Conservation (phyloP, 2,888 invertebrate species). For the Pseudeuparius sepicola region DNA sequence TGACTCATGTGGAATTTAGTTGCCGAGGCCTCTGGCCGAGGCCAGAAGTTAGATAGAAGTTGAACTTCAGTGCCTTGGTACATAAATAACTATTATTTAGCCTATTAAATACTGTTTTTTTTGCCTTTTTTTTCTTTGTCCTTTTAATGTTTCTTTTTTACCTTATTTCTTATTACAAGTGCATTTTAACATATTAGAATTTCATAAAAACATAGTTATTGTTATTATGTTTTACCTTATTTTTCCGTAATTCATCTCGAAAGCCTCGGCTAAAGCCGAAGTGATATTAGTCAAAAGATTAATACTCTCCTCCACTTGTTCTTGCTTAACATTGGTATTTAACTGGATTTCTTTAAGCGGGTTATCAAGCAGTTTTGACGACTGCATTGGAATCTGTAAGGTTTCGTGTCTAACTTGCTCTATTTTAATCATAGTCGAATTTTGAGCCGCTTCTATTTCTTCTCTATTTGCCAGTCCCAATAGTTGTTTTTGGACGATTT, state of each 20-base stretch:
- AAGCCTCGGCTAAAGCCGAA: conserved; percentile 47
- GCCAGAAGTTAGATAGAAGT: no score
- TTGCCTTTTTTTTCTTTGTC: no score
- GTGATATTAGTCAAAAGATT: conserved; percentile 42
- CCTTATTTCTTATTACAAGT: no score
- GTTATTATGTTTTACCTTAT: conserved; percentile 34
- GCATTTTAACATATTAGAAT: no score
- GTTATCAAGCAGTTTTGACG: conserved; percentile 18
- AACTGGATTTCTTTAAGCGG: conserved; percentile 22
- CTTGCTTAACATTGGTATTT: conserved; percentile 26
- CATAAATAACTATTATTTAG: no score
- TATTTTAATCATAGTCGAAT: conserved; percentile 42
- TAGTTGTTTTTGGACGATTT: conserved; percentile 29
- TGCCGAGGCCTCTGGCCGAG: no score
- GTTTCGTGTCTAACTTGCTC: conserved; percentile 21
- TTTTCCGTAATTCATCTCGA: conserved; percentile 46
- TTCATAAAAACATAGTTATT: no score
- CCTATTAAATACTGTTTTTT: no score
- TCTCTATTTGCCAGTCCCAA: conserved; percentile 39
- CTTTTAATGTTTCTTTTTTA: no score
- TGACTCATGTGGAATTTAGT: no score
- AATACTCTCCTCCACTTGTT: conserved; percentile 28
- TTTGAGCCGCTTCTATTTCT: conserved; percentile 48
- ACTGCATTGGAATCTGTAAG: conserved; percentile 10
- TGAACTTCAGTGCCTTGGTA: no score